Conservation (phyloP, 2,797 vertebrate genomes). For the Avahi laniger region DNA sequence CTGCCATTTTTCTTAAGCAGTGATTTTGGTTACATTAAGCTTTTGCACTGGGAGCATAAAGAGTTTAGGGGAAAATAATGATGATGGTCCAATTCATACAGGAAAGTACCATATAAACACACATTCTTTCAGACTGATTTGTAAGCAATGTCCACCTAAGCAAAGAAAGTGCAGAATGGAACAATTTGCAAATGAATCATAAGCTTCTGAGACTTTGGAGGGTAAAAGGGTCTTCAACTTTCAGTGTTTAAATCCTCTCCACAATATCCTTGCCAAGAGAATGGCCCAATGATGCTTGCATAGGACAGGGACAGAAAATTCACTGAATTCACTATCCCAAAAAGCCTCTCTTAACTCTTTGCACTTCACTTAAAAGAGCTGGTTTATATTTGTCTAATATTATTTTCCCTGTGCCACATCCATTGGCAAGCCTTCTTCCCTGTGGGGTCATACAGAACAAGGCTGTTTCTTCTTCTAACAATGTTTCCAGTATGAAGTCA, state of each 20-base stretch:
- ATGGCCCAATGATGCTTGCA: background rate
- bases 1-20: background rate
- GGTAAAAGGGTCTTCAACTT: conserved; percentile 19
- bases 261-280: background rate
- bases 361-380: conserved; percentile 19
- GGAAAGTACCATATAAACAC: conserved; percentile 8
- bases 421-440: conserved; percentile 25
- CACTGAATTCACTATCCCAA: background rate
- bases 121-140: conserved; percentile 24
- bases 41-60: background rate
- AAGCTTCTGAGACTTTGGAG: background rate
- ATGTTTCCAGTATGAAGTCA: background rate
- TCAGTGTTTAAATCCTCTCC: background rate
- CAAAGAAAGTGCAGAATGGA: conserved; percentile 22
- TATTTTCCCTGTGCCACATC: conserved; percentile 8
- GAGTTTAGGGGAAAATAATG: background rate
- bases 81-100: background rate
- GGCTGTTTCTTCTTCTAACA: background rate
- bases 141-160: conserved; percentile 19
- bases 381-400: conserved; percentile 43
- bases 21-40: conserved; percentile 36
- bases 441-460: background rate
- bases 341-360: conserved; percentile 21
- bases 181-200: background rate
- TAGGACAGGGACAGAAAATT: background rate